Evolutionary conservation across 53 echinoderm and acorn worm species (phyloP).

Genomic region (Arbacia lixula): DNA sequence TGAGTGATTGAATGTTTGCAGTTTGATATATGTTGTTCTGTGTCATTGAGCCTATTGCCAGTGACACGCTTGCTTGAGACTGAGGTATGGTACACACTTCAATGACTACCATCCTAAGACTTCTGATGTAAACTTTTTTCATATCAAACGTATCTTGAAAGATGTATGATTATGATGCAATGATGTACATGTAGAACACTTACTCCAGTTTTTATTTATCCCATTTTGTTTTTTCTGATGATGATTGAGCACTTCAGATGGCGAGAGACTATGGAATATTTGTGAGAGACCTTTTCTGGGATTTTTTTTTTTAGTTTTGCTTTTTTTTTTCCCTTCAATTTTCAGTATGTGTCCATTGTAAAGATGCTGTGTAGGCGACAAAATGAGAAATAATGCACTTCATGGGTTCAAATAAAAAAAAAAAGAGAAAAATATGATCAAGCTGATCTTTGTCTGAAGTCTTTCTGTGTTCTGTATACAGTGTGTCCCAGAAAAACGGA

Average conservation of each 20-base stretch:
- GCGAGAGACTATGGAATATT: too few relatives aligned
- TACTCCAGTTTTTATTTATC: background rate
- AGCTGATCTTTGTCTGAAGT: background rate
- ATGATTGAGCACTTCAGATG: too few relatives aligned
- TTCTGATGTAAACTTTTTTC: conserved; percentile 22
- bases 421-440: conserved; percentile 49
- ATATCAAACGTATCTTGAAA: background rate
- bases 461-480: conserved; percentile 2
- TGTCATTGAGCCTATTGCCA: too few relatives aligned
- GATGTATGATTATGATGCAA: conserved; percentile 22
- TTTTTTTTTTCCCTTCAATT: conserved; percentile 7
- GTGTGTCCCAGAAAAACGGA: background rate
- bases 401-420: conserved; percentile 53
- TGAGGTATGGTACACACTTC: too few relatives aligned
- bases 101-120: conserved; percentile 1
- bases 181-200: background rate
- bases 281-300: too few relatives aligned
- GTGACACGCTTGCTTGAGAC: too few relatives aligned
- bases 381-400: conserved; percentile 42
- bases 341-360: conserved; percentile 13
- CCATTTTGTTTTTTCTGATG: background rate
- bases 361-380: conserved; percentile 48
- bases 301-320: conserved; percentile 23
- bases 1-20: background rate
- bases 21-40: too few relatives aligned